Percentiles rank a stretch among this genome's conserved stretches.
These are phyloP conservation scores for Nomada flava DNA, from an alignment of 2,888 invertebrate genomes.

Conservation along the genomic window DNA sequence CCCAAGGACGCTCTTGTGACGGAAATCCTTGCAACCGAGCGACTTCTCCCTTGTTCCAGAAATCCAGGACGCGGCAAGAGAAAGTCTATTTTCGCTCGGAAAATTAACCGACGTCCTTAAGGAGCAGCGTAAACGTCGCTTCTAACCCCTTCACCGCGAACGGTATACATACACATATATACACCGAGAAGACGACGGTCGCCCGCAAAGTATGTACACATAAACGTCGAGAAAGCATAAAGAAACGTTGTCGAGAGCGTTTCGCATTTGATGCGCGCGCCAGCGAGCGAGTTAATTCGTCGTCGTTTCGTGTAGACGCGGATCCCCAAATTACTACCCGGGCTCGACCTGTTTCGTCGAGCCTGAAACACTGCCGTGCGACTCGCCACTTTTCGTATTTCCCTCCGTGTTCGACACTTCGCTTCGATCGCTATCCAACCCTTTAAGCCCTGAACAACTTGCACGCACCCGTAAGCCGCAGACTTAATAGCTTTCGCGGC, in stretches of 20 bases:
- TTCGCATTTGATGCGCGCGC: slow-evolving; percentile 32
- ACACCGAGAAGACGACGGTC: background rate
- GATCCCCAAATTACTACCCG: slow-evolving; percentile 6
- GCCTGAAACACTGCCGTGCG: background rate
- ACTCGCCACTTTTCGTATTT: background rate
- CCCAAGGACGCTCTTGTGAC: background rate
- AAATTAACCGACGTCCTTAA: slow-evolving; percentile 31
- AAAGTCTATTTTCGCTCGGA: slow-evolving; percentile 29
- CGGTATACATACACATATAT: background rate
- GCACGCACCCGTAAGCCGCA: no score
- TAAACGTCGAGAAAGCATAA: slow-evolving; percentile 15
- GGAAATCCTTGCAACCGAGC: background rate
- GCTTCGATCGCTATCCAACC: background rate
- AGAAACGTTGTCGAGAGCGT: slow-evolving; percentile 12
- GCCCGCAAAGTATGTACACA: background rate
- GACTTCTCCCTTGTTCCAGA: background rate
- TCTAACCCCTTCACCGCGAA: slow-evolving; percentile 14
- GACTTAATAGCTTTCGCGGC: no score
- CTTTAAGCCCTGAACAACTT: no score
- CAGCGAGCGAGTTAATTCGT: slow-evolving; percentile 17
- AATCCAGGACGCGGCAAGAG: background rate
- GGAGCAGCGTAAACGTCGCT: slow-evolving; percentile 17
- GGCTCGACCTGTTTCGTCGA: background rate
- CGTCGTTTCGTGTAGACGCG: background rate
- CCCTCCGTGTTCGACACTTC: background rate